phyloP scores from a whole-genome alignment of 2,113 vertebrate species.

The Colinus virginianus region DNA sequence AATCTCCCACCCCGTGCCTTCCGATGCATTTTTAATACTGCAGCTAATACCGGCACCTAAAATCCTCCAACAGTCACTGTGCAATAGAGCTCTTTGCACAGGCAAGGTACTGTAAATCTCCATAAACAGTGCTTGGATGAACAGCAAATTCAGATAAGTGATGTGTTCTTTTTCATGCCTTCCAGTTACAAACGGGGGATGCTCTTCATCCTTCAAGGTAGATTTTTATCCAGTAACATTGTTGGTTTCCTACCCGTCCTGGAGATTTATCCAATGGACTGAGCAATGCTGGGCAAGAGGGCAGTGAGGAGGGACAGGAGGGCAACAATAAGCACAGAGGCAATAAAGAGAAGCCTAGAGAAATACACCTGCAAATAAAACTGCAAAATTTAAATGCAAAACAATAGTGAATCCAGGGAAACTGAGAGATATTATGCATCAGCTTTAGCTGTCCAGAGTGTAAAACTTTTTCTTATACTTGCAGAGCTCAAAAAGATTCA shows the following conservation, averaged over 20 bases:
- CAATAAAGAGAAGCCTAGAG: background rate
- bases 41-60: conserved; percentile 59
- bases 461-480: conserved; percentile 10
- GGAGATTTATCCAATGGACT: background rate
- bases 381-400: background rate
- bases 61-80: conserved; percentile 39
- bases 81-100: conserved; percentile 50
- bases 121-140: conserved; percentile 70
- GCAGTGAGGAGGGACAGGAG: background rate
- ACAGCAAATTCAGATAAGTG: conserved; percentile 69
- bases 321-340: background rate
- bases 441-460: background rate
- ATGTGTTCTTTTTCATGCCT: conserved; percentile 60
- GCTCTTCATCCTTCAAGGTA: conserved; percentile 44
- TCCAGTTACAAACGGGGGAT: conserved; percentile 33
- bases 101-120: conserved; percentile 61
- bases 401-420: background rate
- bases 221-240: conserved; percentile 23
- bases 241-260: background rate
- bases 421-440: background rate
- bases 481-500: background rate
- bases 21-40: conserved; percentile 54
- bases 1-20: conserved; percentile 52
- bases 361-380: background rate
- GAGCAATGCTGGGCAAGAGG: background rate